These are phyloP conservation scores for Pseudochaenichthys georgianus DNA, from an alignment of 2,797 vertebrate species.

Conservation along the genomic window DNA sequence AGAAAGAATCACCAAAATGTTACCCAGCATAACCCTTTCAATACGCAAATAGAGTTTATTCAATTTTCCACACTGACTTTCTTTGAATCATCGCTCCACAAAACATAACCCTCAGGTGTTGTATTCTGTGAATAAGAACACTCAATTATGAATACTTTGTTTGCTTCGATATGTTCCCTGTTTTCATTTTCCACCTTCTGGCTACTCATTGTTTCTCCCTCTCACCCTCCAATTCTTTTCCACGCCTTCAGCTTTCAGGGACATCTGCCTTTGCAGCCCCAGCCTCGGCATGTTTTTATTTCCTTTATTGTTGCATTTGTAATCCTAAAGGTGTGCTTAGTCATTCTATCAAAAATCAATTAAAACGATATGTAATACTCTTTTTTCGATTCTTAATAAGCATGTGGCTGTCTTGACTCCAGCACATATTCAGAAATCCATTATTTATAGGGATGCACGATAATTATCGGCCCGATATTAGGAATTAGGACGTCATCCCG, in stretches of 20 bases:
- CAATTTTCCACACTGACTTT: slow-evolving; percentile 7
- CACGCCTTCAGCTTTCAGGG: slow-evolving; percentile 57
- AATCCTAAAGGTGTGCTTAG: background rate
- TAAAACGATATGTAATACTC: background rate
- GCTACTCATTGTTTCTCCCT: slow-evolving; percentile 54
- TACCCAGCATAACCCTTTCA: background rate
- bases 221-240: slow-evolving; percentile 57
- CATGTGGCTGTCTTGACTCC: background rate
- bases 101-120: slow-evolving; percentile 19
- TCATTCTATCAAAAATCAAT: slow-evolving; percentile 23
- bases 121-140: background rate
- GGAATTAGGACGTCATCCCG: too few species aligned
- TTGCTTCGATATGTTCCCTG: slow-evolving; percentile 43
- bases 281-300: slow-evolving; percentile 38
- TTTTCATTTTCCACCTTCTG: slow-evolving; percentile 53
- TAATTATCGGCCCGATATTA: too few species aligned
- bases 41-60: background rate
- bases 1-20: too few species aligned
- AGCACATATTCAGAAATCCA: background rate
- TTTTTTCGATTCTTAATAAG: slow-evolving; percentile 4
- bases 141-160: slow-evolving; percentile 37
- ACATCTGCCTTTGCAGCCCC: slow-evolving; percentile 60
- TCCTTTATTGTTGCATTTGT: slow-evolving; percentile 38
- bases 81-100: slow-evolving; percentile 13
- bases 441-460: background rate